Conservation (phyloP, 2,888 invertebrate species). For the Mythimna albipuncta region DNA sequence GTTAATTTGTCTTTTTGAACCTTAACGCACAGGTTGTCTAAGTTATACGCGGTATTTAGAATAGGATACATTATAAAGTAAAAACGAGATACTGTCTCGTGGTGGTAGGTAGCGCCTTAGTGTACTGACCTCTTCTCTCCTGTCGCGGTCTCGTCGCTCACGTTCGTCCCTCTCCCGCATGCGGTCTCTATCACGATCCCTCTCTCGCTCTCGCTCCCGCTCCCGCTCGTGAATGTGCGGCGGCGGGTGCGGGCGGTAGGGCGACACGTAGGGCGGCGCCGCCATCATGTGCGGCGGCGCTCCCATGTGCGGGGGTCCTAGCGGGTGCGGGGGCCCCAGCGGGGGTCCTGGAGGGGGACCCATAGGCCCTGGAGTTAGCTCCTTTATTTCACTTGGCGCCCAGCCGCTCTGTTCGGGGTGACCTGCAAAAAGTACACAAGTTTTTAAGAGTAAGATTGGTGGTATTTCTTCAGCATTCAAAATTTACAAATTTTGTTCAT, state of each 20-base stretch:
- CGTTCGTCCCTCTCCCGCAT: conserved; percentile 78
- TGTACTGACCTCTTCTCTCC: conserved; percentile 78
- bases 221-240: conserved; percentile 80
- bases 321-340: conserved; percentile 72
- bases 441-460: too few species aligned
- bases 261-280: conserved; percentile 76
- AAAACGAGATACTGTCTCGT: too few species aligned
- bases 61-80: too few species aligned
- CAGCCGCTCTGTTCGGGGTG: conserved; percentile 89
- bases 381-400: conserved; percentile 93
- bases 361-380: conserved; percentile 92
- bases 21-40: too few species aligned
- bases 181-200: conserved; percentile 74
- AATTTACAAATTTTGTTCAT: too few species aligned
- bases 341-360: conserved; percentile 74
- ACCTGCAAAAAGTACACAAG: conserved; percentile 63
- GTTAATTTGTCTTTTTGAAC: neutral
- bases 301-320: conserved; percentile 70
- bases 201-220: conserved; percentile 88
- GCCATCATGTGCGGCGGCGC: conserved; percentile 75
- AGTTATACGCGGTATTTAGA: too few species aligned
- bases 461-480: too few species aligned
- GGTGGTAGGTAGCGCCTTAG: too few species aligned
- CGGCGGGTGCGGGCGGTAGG: conserved; percentile 75
- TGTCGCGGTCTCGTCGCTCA: conserved; percentile 78